phyloP scores from a whole-genome alignment of 2,888 invertebrate genomes.

The Stenodema calcarata region DNA sequence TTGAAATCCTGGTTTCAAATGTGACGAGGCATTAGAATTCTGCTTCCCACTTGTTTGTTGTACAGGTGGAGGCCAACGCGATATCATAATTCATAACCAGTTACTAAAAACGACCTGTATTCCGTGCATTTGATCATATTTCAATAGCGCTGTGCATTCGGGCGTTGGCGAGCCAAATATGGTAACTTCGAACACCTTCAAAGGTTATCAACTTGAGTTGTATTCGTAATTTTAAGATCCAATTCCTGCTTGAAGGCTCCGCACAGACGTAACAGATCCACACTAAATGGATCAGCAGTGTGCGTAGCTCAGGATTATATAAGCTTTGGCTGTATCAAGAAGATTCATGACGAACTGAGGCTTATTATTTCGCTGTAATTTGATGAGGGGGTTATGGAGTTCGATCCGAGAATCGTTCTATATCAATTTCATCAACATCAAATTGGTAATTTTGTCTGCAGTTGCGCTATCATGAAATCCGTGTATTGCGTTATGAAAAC shows the following conservation, averaged over 20 bases:
- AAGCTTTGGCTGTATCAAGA: too few relatives aligned
- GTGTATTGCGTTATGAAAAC: too few relatives aligned
- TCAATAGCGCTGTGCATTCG: neutral
- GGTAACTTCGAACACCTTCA: neutral
- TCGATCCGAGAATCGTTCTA: too few relatives aligned
- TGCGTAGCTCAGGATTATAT: too few relatives aligned
- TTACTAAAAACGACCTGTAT: neutral
- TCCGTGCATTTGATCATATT: neutral
- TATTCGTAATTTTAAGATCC: neutral
- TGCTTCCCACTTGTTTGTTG: neutral
- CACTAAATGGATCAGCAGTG: too few relatives aligned
- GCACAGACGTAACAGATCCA: too few relatives aligned
- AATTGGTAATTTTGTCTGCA: too few relatives aligned
- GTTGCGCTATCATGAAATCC: too few relatives aligned
- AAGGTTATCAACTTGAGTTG: neutral
- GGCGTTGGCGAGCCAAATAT: neutral
- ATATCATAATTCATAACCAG: neutral
- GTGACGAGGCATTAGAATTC: neutral
- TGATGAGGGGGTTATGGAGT: too few relatives aligned
- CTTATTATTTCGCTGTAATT: too few relatives aligned
- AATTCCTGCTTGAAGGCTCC: neutral
- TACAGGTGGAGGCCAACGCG: neutral
- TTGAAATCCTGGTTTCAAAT: neutral
- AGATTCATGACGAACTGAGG: too few relatives aligned
- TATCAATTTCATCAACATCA: too few relatives aligned